Conservation (phyloP, 2,888 invertebrate genomes). For the Drosophila nigritarsus region DNA sequence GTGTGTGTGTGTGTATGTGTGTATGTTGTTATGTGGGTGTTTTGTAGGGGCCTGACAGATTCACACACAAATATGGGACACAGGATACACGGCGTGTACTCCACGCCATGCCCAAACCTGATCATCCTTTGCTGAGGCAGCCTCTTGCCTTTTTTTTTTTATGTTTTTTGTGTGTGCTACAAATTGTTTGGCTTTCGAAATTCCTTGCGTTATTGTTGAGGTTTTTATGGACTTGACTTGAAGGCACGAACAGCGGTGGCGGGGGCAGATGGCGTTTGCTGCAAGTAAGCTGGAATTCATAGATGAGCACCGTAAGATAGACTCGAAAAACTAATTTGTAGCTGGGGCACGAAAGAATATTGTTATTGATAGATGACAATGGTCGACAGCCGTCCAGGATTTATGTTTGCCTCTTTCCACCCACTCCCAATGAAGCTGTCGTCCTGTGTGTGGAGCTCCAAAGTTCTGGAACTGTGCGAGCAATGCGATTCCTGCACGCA, state of each 20-base stretch:
- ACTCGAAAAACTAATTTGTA: constrained; percentile 73
- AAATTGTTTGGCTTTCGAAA: constrained; percentile 77
- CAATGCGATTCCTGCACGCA: constrained; percentile 28
- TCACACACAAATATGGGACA: constrained; percentile 14
- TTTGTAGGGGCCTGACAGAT: constrained; percentile 30
- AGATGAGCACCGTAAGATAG: constrained; percentile 53
- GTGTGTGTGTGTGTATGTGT: no score
- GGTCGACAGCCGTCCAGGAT: constrained; percentile 45
- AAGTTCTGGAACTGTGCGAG: constrained; percentile 8
- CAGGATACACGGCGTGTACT: constrained; percentile 6
- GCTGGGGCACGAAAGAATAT: constrained; percentile 64
- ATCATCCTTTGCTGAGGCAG: constrained; percentile 35
- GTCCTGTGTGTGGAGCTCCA: not conserved
- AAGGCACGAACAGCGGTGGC: not conserved
- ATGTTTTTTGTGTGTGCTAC: constrained; percentile 72
- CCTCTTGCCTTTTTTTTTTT: constrained; percentile 29
- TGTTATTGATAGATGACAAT: constrained; percentile 76
- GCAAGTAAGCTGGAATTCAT: constrained; percentile 39
- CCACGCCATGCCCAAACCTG: constrained; percentile 10
- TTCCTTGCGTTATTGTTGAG: constrained; percentile 71
- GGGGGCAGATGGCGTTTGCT: not conserved
- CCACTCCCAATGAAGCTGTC: not conserved
- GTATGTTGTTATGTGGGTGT: not conserved
- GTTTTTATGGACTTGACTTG: constrained; percentile 65
- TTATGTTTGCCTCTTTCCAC: constrained; percentile 39